Evolutionary conservation across 1,140 invertebrate genomes (phyloP).

Genomic region (Hestina assimilis): DNA sequence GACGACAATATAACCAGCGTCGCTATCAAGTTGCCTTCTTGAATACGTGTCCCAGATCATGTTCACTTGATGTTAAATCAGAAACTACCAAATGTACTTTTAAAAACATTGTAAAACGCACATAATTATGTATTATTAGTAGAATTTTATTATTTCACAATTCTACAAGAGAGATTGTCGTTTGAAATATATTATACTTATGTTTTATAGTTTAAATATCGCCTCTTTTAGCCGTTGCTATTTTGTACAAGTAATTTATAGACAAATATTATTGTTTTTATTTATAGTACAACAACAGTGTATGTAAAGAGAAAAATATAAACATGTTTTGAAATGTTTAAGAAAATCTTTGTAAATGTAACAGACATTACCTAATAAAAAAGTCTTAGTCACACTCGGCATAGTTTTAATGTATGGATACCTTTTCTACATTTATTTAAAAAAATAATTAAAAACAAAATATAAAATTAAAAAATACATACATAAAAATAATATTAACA

Average conservation of each 20-base stretch:
- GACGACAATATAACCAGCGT: conserved; percentile 26
- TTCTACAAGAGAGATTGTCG: conserved; percentile 27
- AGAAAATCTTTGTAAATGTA: neutral
- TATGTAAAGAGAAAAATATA: neutral
- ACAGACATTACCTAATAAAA: neutral
- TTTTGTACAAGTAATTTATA: neutral
- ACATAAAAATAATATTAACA: too few relatives aligned
- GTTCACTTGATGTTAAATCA: conserved; percentile 48
- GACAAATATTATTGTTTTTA: neutral
- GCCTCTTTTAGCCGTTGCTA: conserved; percentile 17
- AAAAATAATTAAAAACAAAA: neutral
- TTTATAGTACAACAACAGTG: neutral
- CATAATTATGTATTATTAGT: conserved; percentile 46
- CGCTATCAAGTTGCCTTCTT: conserved; percentile 34
- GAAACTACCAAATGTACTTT: conserved; percentile 54
- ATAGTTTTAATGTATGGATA: neutral
- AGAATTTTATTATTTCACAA: conserved; percentile 36
- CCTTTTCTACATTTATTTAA: neutral
- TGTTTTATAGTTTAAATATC: conserved; percentile 29
- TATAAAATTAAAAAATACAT: neutral
- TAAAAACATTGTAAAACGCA: conserved; percentile 53
- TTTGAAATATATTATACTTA: conserved; percentile 19
- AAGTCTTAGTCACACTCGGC: neutral
- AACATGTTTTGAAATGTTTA: neutral
- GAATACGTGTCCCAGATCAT: conserved; percentile 37